Conservation (phyloP, 2,113 vertebrate species). For the Nothoprocta perdicaria region DNA sequence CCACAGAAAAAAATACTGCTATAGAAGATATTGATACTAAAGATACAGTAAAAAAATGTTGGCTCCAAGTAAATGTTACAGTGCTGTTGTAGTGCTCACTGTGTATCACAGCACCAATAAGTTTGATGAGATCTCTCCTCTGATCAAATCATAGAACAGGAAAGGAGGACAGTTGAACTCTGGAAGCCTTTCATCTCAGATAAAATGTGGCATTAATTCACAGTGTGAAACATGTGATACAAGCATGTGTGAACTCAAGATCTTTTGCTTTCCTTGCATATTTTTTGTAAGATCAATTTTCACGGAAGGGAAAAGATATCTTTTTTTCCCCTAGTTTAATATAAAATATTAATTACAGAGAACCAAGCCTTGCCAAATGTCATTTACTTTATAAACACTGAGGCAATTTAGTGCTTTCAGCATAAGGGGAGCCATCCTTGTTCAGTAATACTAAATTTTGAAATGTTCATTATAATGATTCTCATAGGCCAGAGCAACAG, state of each 20-base stretch:
- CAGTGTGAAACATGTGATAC: neutral
- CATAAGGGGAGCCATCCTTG: neutral
- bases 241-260: fast-evolving
- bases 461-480: neutral
- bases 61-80: neutral
- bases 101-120: neutral
- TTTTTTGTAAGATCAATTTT: neutral
- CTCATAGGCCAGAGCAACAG: neutral
- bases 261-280: neutral
- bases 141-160: neutral
- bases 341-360: neutral
- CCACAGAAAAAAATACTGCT: neutral
- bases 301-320: fast-evolving
- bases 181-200: neutral
- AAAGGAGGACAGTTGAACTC: neutral
- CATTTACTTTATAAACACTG: neutral
- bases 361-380: neutral
- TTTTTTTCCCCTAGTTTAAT: neutral
- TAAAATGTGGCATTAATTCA: neutral
- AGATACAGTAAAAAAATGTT: neutral
- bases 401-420: neutral
- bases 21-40: neutral
- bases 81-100: neutral
- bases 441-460: neutral
- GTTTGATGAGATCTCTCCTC: neutral